Percentiles rank a stretch among this genome's conserved stretches.
phyloP scores from a whole-genome alignment of 2,797 vertebrate genomes.

The Pelobates cultripes region DNA sequence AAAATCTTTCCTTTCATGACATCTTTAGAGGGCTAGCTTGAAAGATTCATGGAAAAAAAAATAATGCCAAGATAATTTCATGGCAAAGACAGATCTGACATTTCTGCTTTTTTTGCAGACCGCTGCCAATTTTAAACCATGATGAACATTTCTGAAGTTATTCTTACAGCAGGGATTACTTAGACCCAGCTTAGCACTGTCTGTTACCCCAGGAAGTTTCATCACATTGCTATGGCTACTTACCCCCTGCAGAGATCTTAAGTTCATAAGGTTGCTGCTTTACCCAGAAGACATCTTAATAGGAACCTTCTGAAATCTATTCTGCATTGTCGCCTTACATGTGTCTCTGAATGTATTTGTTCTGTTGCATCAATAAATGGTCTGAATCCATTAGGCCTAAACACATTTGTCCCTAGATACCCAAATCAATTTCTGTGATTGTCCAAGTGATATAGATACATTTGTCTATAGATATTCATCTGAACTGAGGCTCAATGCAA shows the following conservation, averaged over 20 bases:
- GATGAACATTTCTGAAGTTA: slow-evolving; percentile 62
- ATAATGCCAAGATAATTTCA: slow-evolving; percentile 77
- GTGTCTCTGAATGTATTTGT: slow-evolving; percentile 22
- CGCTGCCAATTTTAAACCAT: slow-evolving; percentile 51
- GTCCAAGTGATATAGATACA: neutral
- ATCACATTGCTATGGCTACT: slow-evolving; percentile 53
- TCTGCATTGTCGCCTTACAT: slow-evolving; percentile 31
- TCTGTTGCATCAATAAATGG: slow-evolving; percentile 8
- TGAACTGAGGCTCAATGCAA: neutral
- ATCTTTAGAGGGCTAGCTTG: slow-evolving; percentile 65
- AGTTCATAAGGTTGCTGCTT: slow-evolving; percentile 46
- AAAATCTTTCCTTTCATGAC: slow-evolving; percentile 69
- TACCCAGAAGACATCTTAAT: slow-evolving; percentile 54
- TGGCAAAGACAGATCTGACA: slow-evolving; percentile 72
- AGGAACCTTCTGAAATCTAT: slow-evolving; percentile 36
- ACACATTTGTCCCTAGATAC: neutral
- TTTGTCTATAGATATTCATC: neutral
- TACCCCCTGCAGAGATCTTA: slow-evolving; percentile 26
- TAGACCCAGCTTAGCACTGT: slow-evolving; percentile 58
- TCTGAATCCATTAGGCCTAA: neutral
- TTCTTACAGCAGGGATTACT: slow-evolving; percentile 64
- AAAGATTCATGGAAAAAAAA: slow-evolving; percentile 65
- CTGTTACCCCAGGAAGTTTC: slow-evolving; percentile 56
- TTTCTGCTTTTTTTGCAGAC: slow-evolving; percentile 54
- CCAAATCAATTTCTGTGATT: neutral